Evolutionary conservation across 2,113 vertebrate species (phyloP).

Genomic region (Ailurus styani): DNA sequence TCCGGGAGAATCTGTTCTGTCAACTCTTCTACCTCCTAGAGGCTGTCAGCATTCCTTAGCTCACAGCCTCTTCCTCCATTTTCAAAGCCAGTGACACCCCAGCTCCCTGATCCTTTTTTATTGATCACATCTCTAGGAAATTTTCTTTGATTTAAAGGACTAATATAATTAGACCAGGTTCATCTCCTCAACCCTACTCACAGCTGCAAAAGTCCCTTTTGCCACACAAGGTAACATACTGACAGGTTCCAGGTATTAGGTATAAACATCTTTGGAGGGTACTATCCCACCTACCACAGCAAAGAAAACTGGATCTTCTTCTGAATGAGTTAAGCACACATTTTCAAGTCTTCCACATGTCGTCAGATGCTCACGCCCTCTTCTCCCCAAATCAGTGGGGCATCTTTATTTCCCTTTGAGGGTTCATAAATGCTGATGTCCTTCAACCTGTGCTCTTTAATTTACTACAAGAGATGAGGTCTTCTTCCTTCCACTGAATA

Average conservation of each 20-base stretch:
- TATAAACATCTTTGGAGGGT: background rate
- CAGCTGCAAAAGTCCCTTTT: background rate
- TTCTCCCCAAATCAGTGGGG: background rate
- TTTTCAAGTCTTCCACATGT: background rate
- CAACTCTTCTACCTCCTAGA: background rate
- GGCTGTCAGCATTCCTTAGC: background rate
- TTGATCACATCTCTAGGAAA: background rate
- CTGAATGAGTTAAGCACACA: background rate
- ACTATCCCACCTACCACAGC: background rate
- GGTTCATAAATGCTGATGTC: background rate
- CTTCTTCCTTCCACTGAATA: background rate
- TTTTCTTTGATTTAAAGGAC: background rate
- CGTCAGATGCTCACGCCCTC: background rate
- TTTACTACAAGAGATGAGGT: background rate
- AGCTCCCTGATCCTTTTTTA: background rate
- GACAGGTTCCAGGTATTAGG: background rate
- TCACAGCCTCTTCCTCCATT: background rate
- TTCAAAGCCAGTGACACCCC: background rate
- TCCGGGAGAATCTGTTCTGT: background rate
- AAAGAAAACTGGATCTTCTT: background rate
- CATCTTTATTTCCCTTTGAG: background rate
- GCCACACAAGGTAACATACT: background rate
- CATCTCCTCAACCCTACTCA: background rate
- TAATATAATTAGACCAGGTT: background rate
- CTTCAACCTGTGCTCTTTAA: background rate